Evolutionary conservation across 64 coral and sea anemone genomes (phyloP).

Genomic region (Stylophora pistillata): DNA sequence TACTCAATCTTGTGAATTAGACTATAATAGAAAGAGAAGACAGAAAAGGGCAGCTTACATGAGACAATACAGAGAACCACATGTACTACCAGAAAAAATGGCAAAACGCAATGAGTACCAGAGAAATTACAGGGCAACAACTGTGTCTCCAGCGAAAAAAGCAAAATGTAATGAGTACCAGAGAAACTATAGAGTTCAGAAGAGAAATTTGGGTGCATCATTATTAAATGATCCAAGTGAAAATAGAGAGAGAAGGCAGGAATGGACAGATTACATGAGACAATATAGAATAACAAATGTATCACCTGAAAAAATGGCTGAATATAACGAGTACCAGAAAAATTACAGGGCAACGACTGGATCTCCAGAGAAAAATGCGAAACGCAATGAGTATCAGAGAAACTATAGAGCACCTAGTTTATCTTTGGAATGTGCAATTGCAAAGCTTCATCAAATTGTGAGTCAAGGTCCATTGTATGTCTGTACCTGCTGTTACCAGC

Average conservation of each 20-base stretch:
- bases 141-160: too few relatives aligned
- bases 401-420: neutral
- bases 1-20: too few relatives aligned
- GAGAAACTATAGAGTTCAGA: too few relatives aligned
- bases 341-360: neutral
- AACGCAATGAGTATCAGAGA: neutral
- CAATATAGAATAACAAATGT: neutral
- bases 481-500: conserved; percentile 1
- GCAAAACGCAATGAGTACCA: neutral
- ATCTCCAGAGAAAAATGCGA: neutral
- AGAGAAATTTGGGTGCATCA: too few relatives aligned
- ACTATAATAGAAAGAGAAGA: too few relatives aligned
- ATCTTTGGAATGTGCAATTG: too few relatives aligned
- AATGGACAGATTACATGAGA: neutral
- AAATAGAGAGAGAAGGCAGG: too few relatives aligned
- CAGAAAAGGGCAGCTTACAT: neutral
- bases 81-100: neutral
- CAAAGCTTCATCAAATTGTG: neutral
- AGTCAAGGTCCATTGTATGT: neutral
- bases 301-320: neutral
- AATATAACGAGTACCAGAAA: neutral
- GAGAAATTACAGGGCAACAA: neutral
- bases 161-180: too few relatives aligned
- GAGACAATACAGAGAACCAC: neutral
- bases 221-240: too few relatives aligned